These are phyloP conservation scores for Proteles cristata DNA, from an alignment of 2,113 vertebrate species.

Conservation along the genomic window DNA sequence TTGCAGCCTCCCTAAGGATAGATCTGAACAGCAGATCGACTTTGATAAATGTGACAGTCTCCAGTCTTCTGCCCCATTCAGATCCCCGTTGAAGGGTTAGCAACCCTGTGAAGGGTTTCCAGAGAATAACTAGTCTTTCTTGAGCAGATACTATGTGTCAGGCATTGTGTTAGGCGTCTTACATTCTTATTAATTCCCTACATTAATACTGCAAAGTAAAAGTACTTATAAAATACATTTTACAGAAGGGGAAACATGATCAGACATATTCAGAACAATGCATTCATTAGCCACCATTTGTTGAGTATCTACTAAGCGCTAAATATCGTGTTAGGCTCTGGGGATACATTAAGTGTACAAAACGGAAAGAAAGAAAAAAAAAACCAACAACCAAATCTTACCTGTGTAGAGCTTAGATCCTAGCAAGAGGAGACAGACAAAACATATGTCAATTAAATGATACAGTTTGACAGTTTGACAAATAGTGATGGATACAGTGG, in stretches of 20 bases:
- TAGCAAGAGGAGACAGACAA: background rate
- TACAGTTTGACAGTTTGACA: background rate
- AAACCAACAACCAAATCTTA: background rate
- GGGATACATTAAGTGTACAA: background rate
- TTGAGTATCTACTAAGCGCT: background rate
- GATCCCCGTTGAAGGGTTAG: constrained; percentile 12
- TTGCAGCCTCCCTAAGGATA: constrained; percentile 2
- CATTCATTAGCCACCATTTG: constrained; percentile 4
- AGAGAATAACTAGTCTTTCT: background rate
- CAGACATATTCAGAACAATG: background rate
- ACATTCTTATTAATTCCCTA: background rate
- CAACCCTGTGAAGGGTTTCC: background rate
- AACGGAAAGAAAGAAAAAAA: background rate
- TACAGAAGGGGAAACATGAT: background rate
- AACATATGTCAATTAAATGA: background rate
- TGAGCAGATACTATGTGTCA: background rate
- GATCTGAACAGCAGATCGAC: constrained; percentile 17
- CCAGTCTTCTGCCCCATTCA: background rate
- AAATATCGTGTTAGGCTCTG: background rate
- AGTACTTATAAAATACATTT: background rate
- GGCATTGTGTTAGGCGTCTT: background rate
- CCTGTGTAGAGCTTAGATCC: background rate
- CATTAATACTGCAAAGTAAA: background rate
- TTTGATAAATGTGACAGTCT: background rate
- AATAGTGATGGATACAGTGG: background rate